Evolutionary conservation across 2,888 invertebrate species (phyloP).

Genomic region (Zonitis immaculata): DNA sequence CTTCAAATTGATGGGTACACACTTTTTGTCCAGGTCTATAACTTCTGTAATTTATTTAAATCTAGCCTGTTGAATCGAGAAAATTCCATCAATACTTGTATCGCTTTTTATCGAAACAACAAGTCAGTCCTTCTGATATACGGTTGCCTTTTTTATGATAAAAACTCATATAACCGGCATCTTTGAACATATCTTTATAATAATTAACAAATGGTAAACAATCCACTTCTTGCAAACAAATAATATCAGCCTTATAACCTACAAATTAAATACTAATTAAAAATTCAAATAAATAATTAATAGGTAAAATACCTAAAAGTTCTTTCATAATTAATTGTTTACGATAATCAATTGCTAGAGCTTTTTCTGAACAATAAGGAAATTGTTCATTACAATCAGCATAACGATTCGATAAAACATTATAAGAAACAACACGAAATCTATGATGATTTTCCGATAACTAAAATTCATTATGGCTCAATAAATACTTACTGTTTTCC

Average conservation of each 20-base stretch:
- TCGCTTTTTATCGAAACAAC: conserved; percentile 66
- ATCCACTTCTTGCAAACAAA: conserved; percentile 95
- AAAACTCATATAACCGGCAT: conserved; percentile 56
- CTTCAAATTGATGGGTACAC: too few species aligned
- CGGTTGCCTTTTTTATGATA: conserved; percentile 69
- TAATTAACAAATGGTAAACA: conserved; percentile 65
- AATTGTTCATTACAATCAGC: conserved; percentile 79
- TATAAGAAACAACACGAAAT: conserved; percentile 79
- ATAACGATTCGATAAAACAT: conserved; percentile 87
- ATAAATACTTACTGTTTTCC: conserved; percentile 54
- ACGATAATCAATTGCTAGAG: conserved; percentile 77
- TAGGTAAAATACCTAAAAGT: conserved; percentile 65
- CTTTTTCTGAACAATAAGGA: conserved; percentile 80
- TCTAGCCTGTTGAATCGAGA: not conserved
- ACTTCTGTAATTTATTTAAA: too few species aligned
- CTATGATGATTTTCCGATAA: conserved; percentile 4
- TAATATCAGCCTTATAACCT: conserved; percentile 86
- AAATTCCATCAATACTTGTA: conserved; percentile 54
- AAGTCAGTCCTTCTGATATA: conserved; percentile 76
- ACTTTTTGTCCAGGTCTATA: too few species aligned
- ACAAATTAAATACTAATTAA: not conserved
- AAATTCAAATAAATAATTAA: too few species aligned
- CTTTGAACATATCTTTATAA: conserved; percentile 57
- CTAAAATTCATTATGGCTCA: too few species aligned
- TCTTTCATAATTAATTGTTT: conserved; percentile 82